Percentiles rank a stretch among this genome's conserved stretches.
Evolutionary conservation across 64 coral and sea anemone genomes (phyloP).

Genomic region (Orbicella faveolata): DNA sequence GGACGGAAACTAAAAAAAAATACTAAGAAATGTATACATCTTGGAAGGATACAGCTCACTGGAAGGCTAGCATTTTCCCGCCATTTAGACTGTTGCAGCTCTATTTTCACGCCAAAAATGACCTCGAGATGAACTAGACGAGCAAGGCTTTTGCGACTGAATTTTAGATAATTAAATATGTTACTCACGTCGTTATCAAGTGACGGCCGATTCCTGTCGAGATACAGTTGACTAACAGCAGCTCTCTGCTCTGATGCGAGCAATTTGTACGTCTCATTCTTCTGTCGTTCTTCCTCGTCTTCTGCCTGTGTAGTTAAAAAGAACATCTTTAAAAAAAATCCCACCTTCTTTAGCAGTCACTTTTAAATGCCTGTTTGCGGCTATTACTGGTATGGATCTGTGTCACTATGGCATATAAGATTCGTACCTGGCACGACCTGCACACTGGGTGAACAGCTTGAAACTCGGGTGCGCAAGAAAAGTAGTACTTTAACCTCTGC

Average conservation of each 20-base stretch:
- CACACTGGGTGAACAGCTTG: conserved; percentile 51
- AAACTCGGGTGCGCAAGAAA: conserved; percentile 68
- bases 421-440: conserved; percentile 66
- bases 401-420: not conserved
- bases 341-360: not conserved
- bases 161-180: not conserved
- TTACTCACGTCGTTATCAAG: conserved; percentile 55
- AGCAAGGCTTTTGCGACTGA: not conserved
- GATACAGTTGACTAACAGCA: conserved; percentile 61
- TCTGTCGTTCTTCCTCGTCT: conserved; percentile 72
- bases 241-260: conserved; percentile 73
- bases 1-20: too few species aligned
- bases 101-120: too few species aligned
- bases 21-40: too few species aligned
- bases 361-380: too few species aligned
- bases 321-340: not conserved
- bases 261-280: conserved; percentile 46
- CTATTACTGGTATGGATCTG: not conserved
- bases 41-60: too few species aligned
- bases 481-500: conserved; percentile 79
- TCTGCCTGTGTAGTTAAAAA: conserved; percentile 39
- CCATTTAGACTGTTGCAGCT: too few species aligned
- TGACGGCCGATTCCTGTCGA: conserved; percentile 78
- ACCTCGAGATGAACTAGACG: too few species aligned
- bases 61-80: too few species aligned